phyloP scores from a whole-genome alignment of 1,140 invertebrate species.

The Penaeus japonicus region DNA sequence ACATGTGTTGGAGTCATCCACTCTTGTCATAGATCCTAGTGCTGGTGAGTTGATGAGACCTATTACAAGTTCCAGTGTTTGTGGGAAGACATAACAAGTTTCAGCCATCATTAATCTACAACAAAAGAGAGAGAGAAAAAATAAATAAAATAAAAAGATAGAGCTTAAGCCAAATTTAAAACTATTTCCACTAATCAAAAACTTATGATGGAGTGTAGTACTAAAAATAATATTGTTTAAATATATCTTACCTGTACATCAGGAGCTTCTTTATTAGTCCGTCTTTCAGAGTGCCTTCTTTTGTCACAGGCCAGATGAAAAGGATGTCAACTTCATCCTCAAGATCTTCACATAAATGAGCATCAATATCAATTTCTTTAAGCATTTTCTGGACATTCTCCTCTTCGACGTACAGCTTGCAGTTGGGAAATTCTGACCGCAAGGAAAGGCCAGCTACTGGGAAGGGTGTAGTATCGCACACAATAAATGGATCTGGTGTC shows the following conservation, averaged over 20 bases:
- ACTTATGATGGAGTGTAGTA: neutral
- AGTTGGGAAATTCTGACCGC: neutral
- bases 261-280: slow-evolving; percentile 27
- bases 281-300: slow-evolving; percentile 45
- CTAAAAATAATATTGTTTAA: too few species aligned
- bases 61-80: slow-evolving; percentile 24
- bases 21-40: slow-evolving; percentile 4
- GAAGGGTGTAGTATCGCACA: slow-evolving; percentile 40
- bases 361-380: neutral
- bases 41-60: slow-evolving; percentile 9
- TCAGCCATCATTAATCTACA: slow-evolving; percentile 31
- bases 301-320: slow-evolving; percentile 38
- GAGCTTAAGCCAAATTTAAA: neutral
- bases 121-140: neutral
- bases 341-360: slow-evolving; percentile 17
- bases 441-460: slow-evolving; percentile 37
- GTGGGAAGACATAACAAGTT: slow-evolving; percentile 22
- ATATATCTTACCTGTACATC: slow-evolving; percentile 24
- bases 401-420: slow-evolving; percentile 42
- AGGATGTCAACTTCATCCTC: slow-evolving; percentile 26
- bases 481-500: neutral
- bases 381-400: neutral
- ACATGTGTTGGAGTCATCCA: slow-evolving; percentile 47
- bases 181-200: neutral
- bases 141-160: neutral